Evolutionary conservation across 2,113 vertebrate genomes (phyloP), one percentile per base, ranked within the genome.

Genomic region (Gallinago jamesoni): DNA sequence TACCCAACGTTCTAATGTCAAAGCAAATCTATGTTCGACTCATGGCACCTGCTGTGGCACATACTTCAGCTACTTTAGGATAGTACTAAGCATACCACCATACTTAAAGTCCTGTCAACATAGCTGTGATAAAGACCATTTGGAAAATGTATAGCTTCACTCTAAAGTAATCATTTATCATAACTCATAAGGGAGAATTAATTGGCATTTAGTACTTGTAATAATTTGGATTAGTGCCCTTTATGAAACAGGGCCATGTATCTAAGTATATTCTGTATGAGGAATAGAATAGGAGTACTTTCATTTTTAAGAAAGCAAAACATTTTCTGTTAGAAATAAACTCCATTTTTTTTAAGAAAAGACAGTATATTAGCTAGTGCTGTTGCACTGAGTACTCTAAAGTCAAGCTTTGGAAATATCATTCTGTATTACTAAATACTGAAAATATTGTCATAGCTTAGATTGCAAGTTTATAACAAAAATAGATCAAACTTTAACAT

Each of bases 41-140:
- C 77, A 75, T 77, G 75, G 82, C 93, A 96, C 84, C 96, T 96
- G 91, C 89, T 94, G 78, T 69, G 67, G 68, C 67, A 93, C 91
- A 94, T 96, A 62, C 70, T 96, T 96, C 48, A 96, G 90, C 89
- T 96, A 33, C 94, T 96, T 94, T 37, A 86, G 72, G 76, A 45
- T 70, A 83, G 37, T 93, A 76, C 78, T 93, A 73, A 93, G 78
- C 93, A 94, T 95, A 91, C 74, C 84, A 77, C 41, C 23, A 21
- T 88, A 73, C 81, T 93, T 93, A 69, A 95, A 69, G 78, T 53
- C 84, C 91, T 96, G 81, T 94, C 93, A 96, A 33, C 84, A 83
- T 76, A 76, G 63, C 84, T 80, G 66, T 96, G 84, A 94, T 96
- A 96, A 97, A 96, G 91, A 45, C 84, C 50, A 53, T 95, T 94